Evolutionary conservation across 2,113 vertebrate species (phyloP).

Genomic region (Dolichallabes microphthalmus): DNA sequence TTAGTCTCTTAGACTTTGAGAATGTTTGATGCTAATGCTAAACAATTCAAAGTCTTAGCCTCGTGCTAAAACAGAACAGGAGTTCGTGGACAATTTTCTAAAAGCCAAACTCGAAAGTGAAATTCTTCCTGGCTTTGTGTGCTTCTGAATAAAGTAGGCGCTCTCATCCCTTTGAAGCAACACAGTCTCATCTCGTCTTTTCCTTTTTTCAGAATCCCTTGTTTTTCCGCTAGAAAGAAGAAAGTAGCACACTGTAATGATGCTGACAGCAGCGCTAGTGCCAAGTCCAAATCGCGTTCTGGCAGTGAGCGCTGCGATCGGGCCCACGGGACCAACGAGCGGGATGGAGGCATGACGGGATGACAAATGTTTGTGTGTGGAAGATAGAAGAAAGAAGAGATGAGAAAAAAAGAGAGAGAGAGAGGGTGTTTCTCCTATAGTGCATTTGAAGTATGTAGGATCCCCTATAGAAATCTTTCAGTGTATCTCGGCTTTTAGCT

Average conservation of each 20-base stretch:
- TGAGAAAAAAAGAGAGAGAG: background rate
- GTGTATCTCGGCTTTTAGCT: constrained; percentile 54
- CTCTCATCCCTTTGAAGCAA: background rate
- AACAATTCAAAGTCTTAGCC: background rate
- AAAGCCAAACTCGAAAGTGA: background rate
- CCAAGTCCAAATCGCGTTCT: constrained; percentile 31
- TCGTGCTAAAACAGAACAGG: background rate
- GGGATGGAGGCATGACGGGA: constrained; percentile 42
- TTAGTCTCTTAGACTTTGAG: background rate
- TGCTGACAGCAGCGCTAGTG: constrained; percentile 22
- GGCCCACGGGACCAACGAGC: constrained; percentile 18
- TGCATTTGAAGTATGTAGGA: constrained; percentile 31
- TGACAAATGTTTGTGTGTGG: constrained; percentile 40
- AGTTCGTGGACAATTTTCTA: background rate
- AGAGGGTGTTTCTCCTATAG: constrained; percentile 28
- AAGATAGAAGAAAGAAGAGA: constrained; percentile 27
- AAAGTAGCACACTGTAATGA: constrained; percentile 5
- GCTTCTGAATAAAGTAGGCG: background rate
- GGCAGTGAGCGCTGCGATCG: constrained; percentile 37
- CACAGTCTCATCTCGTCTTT: background rate
- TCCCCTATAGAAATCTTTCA: constrained; percentile 52
- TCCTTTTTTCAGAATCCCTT: background rate
- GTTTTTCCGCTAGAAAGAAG: constrained; percentile 11
- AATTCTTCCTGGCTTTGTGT: constrained; percentile 15
- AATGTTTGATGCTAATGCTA: background rate